Percentiles rank a stretch among this genome's conserved stretches.
Evolutionary conservation across 2,113 vertebrate genomes (phyloP).

Genomic region (Micronisus gabar): DNA sequence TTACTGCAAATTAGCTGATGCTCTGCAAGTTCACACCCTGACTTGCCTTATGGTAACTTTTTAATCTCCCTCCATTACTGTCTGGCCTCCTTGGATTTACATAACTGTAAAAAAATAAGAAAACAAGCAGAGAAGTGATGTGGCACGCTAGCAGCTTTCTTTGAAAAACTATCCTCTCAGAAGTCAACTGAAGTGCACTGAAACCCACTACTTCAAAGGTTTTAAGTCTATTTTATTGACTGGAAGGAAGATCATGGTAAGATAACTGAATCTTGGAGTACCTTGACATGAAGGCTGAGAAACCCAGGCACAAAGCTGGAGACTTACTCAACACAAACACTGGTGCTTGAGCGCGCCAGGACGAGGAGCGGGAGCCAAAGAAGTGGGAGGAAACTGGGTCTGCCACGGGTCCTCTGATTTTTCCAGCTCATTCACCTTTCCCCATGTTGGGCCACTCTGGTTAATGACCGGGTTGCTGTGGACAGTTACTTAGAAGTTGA

Average conservation of each 20-base stretch:
- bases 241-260: constrained; percentile 46
- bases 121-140: constrained; percentile 6
- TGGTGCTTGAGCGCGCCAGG: background rate
- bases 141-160: background rate
- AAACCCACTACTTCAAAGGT: constrained; percentile 29
- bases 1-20: constrained; percentile 19
- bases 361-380: background rate
- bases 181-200: constrained; percentile 34
- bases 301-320: background rate
- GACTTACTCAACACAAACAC: background rate
- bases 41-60: constrained; percentile 13
- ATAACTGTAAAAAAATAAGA: background rate
- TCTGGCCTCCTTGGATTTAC: constrained; percentile 23
- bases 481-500: background rate
- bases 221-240: constrained; percentile 14
- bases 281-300: background rate
- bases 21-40: constrained; percentile 31
- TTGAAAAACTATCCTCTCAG: background rate
- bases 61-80: constrained; percentile 5
- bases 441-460: background rate
- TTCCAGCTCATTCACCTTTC: background rate
- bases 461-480: background rate
- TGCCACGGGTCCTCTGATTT: background rate
- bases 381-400: background rate
- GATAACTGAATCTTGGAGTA: constrained; percentile 30